phyloP scores from a whole-genome alignment of 2,888 invertebrate genomes.

The Chymomyza procnemis region DNA sequence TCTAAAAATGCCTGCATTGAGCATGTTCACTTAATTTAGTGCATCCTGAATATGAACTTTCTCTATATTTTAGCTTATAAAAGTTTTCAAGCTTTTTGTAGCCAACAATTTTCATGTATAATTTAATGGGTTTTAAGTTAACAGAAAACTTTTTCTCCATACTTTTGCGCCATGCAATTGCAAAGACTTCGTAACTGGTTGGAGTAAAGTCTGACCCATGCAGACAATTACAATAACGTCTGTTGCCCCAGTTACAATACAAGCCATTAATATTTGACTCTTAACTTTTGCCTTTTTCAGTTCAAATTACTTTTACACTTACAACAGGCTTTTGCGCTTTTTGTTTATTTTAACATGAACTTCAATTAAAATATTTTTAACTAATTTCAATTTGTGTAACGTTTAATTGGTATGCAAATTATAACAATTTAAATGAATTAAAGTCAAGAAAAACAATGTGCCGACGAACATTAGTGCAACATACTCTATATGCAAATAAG shows the following conservation, averaged over 20 bases:
- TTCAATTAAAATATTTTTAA: constrained; percentile 56
- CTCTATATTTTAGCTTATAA: neutral
- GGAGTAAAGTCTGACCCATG: neutral
- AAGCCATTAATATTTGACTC: constrained; percentile 10
- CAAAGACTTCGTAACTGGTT: neutral
- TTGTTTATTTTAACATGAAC: neutral
- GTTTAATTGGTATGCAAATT: constrained; percentile 50
- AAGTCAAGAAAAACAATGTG: constrained; percentile 34
- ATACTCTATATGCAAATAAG: constrained; percentile 41
- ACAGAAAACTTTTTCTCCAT: neutral
- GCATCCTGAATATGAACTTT: neutral
- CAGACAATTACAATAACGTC: neutral
- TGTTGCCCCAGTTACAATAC: neutral
- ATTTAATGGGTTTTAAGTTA: neutral
- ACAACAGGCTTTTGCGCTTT: neutral
- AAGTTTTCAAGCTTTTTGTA: neutral
- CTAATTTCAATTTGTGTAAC: constrained; percentile 40
- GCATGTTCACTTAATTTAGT: too few relatives aligned
- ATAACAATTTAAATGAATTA: constrained; percentile 51
- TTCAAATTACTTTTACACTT: constrained; percentile 13
- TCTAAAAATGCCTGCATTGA: too few relatives aligned
- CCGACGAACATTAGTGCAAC: neutral
- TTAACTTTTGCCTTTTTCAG: constrained; percentile 26
- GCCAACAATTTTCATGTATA: neutral
- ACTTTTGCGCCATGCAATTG: neutral